Evolutionary conservation across 2,113 vertebrate genomes (phyloP).

Genomic region (Grantiella picta): DNA sequence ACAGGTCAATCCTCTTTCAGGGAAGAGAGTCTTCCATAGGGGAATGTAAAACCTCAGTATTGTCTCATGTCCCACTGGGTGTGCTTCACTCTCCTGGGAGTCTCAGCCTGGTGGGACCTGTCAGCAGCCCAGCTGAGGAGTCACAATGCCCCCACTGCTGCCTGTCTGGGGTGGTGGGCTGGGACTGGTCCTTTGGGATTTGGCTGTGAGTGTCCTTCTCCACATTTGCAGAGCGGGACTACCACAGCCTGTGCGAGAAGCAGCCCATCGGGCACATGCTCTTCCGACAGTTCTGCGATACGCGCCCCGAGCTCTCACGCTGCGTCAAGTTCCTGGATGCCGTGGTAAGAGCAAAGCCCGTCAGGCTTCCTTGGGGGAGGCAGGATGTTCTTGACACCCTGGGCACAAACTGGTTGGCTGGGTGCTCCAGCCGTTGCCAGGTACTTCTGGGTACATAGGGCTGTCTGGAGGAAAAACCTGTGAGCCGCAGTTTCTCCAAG

Average conservation of each 20-base stretch:
- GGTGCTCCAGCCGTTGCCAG: not conserved
- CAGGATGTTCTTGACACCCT: not conserved
- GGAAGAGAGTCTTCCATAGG: not conserved
- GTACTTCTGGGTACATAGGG: not conserved
- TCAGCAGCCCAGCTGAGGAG: not conserved
- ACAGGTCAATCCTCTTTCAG: not conserved
- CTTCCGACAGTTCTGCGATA: constrained; percentile 93
- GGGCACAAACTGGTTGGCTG: not conserved
- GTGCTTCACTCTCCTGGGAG: not conserved
- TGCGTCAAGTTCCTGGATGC: constrained; percentile 93
- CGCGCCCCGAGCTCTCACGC: constrained; percentile 83
- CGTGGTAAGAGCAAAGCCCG: constrained; percentile 79
- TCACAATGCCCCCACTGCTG: rapidly evolving
- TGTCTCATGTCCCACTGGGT: not conserved
- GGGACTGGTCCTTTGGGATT: not conserved
- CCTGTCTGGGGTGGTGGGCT: not conserved
- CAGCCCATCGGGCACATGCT: constrained; percentile 91
- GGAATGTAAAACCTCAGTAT: not conserved
- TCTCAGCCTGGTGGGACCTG: not conserved
- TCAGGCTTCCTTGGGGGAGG: not conserved
- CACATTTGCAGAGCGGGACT: constrained; percentile 84
- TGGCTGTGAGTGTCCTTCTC: not conserved
- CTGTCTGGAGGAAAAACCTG: not conserved
- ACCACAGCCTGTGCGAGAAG: constrained; percentile 90
- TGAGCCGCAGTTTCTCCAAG: not conserved